phyloP scores from a whole-genome alignment of 2,888 invertebrate species.

The Callosobruchus maculatus region DNA sequence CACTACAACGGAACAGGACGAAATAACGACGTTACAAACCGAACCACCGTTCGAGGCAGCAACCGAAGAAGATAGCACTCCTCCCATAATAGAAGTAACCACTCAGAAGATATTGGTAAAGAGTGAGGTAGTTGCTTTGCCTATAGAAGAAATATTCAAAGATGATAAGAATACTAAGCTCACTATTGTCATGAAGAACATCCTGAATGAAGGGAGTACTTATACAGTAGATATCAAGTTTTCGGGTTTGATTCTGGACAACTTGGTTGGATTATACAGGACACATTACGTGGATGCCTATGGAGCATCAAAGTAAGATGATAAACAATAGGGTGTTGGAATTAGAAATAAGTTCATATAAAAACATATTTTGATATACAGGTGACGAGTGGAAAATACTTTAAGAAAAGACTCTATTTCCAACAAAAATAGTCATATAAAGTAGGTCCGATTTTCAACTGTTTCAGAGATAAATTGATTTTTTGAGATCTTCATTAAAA shows the following conservation, averaged over 20 bases:
- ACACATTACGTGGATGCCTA: slow-evolving; percentile 56
- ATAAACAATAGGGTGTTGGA: slow-evolving; percentile 1
- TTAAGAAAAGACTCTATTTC: too few relatives aligned
- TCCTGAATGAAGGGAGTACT: slow-evolving; percentile 50
- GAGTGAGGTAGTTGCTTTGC: slow-evolving; percentile 18
- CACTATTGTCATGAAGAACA: slow-evolving; percentile 43
- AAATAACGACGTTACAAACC: slow-evolving; percentile 5
- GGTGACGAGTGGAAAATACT: too few relatives aligned
- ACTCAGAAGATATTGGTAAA: slow-evolving; percentile 17
- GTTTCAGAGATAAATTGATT: too few relatives aligned
- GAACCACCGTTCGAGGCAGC: slow-evolving; percentile 4
- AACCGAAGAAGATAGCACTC: slow-evolving; percentile 8
- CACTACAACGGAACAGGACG: slow-evolving; percentile 9
- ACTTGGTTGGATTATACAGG: slow-evolving; percentile 65
- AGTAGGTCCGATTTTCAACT: too few relatives aligned
- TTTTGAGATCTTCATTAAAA: too few relatives aligned
- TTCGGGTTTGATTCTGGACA: slow-evolving; percentile 56
- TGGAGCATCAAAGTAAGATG: slow-evolving; percentile 52
- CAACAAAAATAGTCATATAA: too few relatives aligned
- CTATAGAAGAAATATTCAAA: slow-evolving; percentile 39
- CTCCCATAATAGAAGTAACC: slow-evolving; percentile 7
- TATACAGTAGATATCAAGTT: slow-evolving; percentile 58
- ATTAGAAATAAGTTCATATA: too few relatives aligned
- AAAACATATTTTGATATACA: too few relatives aligned
- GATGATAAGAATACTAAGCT: slow-evolving; percentile 46